Evolutionary conservation across 1,140 invertebrate species (phyloP), one percentile per base, ranked within the genome.

Genomic region (Diorhabda carinulata): DNA sequence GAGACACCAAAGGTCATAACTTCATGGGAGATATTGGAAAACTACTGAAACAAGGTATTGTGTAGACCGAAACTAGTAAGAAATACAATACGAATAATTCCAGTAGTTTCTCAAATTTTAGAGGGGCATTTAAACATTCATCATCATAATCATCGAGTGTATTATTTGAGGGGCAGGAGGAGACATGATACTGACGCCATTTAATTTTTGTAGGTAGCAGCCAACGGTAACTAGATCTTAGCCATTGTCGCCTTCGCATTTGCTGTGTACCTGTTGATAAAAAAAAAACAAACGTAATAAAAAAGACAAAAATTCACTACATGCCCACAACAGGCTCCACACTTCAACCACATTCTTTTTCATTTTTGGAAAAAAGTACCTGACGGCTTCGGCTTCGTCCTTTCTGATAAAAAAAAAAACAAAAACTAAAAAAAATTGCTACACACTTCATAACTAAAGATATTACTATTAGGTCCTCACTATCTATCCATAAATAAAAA

Each of bases 171-270:
- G 25, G 25, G 25, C 25, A 25, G 25, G 25, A 25, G 25, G 25
- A 25, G 25, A 25, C 1, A 25, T 25, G 25, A 25, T 25, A 25
- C 25, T 25, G 25, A 25, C 25, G 25, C 25, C 47, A n/a, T 52
- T 52, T 52, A 3, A 52, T 61, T 42, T 65, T 73, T 70, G 9
- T 63, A 79, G 79, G 78, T 80, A 79, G 77, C 79, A 77, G 78
- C 72, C 72, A 75, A 71, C 73, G 70, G 71, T 74, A 68, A 66
- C 56, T 75, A 77, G 75, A 73, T 76, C 74, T 67, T 79, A 80
- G 75, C 78, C 78, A 78, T 78, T 78, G 78, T 80, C 79, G 79
- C 78, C 78, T 77, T 79, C 75, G 78, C 77, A 76, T 78, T 76
- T 75, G 72, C 74, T 75, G 79, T 75, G 79, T 79, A 80, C 76